These are phyloP conservation scores for Enteromius mattozi DNA, from an alignment of 2,797 vertebrate genomes.

Conservation along the genomic window DNA sequence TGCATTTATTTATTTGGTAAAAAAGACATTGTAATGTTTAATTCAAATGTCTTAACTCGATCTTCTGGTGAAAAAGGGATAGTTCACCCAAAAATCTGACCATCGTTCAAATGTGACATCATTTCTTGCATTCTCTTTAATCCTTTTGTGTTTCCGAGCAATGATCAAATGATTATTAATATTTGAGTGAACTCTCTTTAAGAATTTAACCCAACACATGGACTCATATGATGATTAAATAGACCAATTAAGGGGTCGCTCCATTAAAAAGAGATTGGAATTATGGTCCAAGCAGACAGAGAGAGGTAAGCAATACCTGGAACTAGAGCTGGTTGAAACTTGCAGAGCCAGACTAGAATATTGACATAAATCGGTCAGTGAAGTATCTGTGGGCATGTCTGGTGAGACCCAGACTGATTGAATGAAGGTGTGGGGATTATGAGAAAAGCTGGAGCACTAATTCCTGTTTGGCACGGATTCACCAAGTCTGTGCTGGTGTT, in stretches of 20 bases:
- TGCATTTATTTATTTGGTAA: background rate
- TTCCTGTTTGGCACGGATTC: slow-evolving; percentile 26
- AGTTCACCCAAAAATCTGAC: background rate
- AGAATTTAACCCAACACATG: background rate
- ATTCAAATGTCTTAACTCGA: background rate
- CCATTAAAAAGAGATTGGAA: background rate
- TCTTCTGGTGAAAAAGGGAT: background rate
- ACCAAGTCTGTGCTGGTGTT: slow-evolving; percentile 47
- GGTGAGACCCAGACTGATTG: slow-evolving; percentile 8
- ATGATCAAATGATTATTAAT: background rate
- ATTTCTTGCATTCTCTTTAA: background rate
- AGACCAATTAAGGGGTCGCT: background rate
- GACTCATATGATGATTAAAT: background rate
- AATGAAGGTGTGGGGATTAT: slow-evolving; percentile 28
- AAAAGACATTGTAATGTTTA: background rate
- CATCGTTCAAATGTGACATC: background rate
- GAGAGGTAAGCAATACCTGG: background rate
- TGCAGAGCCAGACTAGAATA: background rate
- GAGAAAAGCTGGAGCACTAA: slow-evolving; percentile 23
- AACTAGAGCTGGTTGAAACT: background rate
- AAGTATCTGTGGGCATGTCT: background rate
- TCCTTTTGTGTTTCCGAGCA: background rate
- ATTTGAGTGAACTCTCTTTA: background rate
- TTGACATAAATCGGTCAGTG: background rate
- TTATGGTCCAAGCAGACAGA: background rate